These are phyloP conservation scores for Congeria kusceri DNA, from an alignment of 2,888 invertebrate genomes.

Conservation along the genomic window DNA sequence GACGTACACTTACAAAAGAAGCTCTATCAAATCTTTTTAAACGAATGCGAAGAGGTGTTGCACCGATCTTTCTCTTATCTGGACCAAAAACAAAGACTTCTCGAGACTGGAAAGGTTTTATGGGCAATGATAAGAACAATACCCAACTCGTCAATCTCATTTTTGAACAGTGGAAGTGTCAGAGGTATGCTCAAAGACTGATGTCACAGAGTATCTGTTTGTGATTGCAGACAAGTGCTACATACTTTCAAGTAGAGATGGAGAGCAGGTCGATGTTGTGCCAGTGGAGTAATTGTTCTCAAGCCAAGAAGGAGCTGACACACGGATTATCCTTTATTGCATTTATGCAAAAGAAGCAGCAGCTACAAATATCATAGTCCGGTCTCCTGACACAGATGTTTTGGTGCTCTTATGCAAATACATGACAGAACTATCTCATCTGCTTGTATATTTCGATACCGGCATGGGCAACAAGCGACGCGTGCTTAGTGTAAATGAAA, in stretches of 20 bases:
- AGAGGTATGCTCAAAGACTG: constrained; percentile 20
- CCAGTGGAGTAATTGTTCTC: constrained; percentile 10
- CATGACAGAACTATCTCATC: background rate
- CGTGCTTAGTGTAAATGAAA: constrained; percentile 32
- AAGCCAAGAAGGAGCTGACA: constrained; percentile 46
- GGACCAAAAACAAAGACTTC: constrained; percentile 34
- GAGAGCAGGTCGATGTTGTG: background rate
- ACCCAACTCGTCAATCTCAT: constrained; percentile 24
- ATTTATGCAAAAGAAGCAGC: background rate
- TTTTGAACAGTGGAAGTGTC: constrained; percentile 18
- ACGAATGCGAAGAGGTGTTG: constrained; percentile 15
- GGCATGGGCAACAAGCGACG: constrained; percentile 43
- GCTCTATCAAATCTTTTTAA: constrained; percentile 2
- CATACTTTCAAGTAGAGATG: constrained; percentile 19
- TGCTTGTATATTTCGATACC: constrained; percentile 44
- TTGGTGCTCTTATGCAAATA: constrained; percentile 36
- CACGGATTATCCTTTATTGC: constrained; percentile 33
- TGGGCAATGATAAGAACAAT: constrained; percentile 42
- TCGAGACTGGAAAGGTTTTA: constrained; percentile 37
- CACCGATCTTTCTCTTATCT: constrained; percentile 12
- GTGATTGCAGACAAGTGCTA: constrained; percentile 18
- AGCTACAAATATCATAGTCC: constrained; percentile 30
- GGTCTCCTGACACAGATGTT: constrained; percentile 54
- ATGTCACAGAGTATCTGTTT: background rate
- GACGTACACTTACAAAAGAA: background rate